Evolutionary conservation across 2,113 vertebrate genomes (phyloP), one percentile per base, ranked within the genome.

Genomic region (Channa argus): DNA sequence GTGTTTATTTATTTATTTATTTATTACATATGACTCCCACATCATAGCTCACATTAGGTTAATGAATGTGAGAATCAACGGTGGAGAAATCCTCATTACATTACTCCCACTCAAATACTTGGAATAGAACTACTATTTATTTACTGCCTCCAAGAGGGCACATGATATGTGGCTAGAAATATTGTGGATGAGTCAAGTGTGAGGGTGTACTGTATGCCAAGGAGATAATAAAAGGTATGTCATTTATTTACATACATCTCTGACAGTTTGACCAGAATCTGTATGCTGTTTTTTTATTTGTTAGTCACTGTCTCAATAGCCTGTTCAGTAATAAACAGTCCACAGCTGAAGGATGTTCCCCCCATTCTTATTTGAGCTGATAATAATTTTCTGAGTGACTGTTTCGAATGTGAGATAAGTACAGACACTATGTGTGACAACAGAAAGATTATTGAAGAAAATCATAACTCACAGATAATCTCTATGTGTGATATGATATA

Each of bases 101-200:
- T 69, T 45, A 82, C 86, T 84, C 91, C 88, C 85, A 86, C 90
- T 90, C 83, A 88, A 77, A 83, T 72, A 74, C 86, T 80, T 82
- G 81, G 70, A 88, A 87, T 86, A 85, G 73, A 87, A 74, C 47
- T 85, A 83, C 83, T 82, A 77, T 82, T 82, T 82, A 80, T 89
- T 88, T 82, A 85, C 77, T 86, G 80, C 75, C 83, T 88, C 74
- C 72, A 67, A 87, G 76, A 88, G 77, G 63, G 71, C 66, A 71
- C 61, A 84, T 54, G 50, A 45, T 82, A 74, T 79, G 68, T 62
- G 83, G 63, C 87, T 86, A 78, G 66, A 85, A 84, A 73, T 55
- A 56, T 63, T 78, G 68, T 63, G 51, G 79, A 82, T 90, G 86
- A 89, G 72, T 91, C 82, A 87, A 85, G 59, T 79, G 66, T 73